These are phyloP conservation scores for Magallana nippona DNA, from an alignment of 2,888 invertebrate genomes.

Conservation along the genomic window DNA sequence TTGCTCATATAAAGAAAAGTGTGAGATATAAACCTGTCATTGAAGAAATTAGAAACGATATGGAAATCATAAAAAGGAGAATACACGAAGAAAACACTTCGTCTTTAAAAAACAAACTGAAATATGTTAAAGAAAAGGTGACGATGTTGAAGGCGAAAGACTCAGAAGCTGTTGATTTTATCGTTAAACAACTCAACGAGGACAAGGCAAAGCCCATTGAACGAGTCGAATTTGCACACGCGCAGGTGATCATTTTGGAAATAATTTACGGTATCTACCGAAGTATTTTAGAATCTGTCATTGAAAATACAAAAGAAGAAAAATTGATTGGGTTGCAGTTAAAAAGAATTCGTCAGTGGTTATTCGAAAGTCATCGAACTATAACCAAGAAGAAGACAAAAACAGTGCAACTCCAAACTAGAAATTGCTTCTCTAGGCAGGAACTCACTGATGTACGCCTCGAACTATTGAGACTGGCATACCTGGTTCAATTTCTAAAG, in stretches of 20 bases:
- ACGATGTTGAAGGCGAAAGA: background rate
- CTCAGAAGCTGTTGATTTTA: background rate
- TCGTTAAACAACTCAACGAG: background rate
- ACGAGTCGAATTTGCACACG: background rate
- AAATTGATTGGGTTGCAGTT: background rate
- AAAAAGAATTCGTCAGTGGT: background rate
- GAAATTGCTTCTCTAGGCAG: slow-evolving; percentile 23
- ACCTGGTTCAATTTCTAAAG: background rate
- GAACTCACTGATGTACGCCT: slow-evolving; percentile 24
- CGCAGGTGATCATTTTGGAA: background rate
- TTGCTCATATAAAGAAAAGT: slow-evolving; percentile 29
- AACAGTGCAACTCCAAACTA: background rate
- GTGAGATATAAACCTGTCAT: slow-evolving; percentile 34
- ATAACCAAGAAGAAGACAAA: background rate
- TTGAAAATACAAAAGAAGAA: slow-evolving; percentile 17
- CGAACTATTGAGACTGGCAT: slow-evolving; percentile 6
- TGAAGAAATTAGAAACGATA: background rate
- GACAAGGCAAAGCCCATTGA: background rate
- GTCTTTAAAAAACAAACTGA: background rate
- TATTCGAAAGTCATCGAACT: background rate
- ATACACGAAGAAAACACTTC: background rate
- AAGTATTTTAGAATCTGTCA: background rate
- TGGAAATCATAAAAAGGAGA: slow-evolving; percentile 50
- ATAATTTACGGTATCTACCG: background rate
- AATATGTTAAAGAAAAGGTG: background rate